phyloP scores from a whole-genome alignment of 2,888 invertebrate species.

The Lasioglossum pauxillum region DNA sequence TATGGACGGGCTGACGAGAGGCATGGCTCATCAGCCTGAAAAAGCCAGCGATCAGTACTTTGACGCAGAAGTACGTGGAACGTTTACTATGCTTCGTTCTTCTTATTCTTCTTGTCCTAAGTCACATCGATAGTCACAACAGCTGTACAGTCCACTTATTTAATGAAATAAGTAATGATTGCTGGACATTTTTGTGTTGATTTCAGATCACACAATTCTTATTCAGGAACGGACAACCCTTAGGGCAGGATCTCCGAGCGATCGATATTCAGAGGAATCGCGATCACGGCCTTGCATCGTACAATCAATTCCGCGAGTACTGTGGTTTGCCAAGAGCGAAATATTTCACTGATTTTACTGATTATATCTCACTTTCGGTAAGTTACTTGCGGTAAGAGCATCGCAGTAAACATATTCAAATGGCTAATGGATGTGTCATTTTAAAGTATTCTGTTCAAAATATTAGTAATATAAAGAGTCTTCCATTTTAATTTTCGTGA shows the following conservation, averaged over 20 bases:
- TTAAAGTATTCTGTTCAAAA: not conserved
- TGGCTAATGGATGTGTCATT: not conserved
- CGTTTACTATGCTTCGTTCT: not conserved
- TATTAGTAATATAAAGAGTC: not conserved
- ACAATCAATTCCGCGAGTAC: slow-evolving; percentile 91
- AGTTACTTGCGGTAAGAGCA: not conserved
- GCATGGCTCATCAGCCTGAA: slow-evolving; percentile 91
- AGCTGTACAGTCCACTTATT: not conserved
- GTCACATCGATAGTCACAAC: not conserved
- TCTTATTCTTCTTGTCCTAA: not conserved
- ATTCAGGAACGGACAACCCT: slow-evolving; percentile 89
- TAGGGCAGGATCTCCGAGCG: slow-evolving; percentile 93
- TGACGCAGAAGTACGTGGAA: slow-evolving; percentile 88
- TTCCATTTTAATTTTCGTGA: too few species aligned
- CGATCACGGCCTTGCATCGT: slow-evolving; percentile 93
- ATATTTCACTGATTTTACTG: slow-evolving; percentile 89
- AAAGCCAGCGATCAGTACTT: slow-evolving; percentile 91
- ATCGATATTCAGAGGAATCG: slow-evolving; percentile 94
- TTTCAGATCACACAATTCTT: slow-evolving; percentile 88
- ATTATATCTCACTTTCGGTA: slow-evolving; percentile 72
- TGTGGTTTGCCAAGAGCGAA: slow-evolving; percentile 90
- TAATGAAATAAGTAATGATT: not conserved
- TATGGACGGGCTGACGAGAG: slow-evolving; percentile 91
- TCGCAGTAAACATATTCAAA: not conserved
- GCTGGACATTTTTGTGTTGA: not conserved